phyloP scores from a whole-genome alignment of 2,888 invertebrate species.

The Catotricha subobsoleta region DNA sequence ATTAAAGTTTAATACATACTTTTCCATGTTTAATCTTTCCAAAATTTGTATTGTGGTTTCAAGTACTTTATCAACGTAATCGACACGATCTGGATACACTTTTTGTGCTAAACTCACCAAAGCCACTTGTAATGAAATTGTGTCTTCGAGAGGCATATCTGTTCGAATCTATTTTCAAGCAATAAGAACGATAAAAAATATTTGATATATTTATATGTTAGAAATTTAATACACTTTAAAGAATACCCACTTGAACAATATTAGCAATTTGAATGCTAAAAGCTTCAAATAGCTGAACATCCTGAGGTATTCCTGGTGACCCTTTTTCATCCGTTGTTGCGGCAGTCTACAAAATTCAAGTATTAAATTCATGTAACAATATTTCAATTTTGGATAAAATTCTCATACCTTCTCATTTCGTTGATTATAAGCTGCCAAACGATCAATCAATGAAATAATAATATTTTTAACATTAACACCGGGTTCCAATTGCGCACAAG shows the following conservation, averaged over 20 bases:
- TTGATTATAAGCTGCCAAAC: constrained; percentile 70
- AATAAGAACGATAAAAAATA: constrained; percentile 7
- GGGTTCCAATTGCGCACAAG: constrained; percentile 88
- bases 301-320: constrained; percentile 51
- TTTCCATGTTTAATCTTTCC: constrained; percentile 67
- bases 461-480: constrained; percentile 97
- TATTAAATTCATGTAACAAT: constrained; percentile 1
- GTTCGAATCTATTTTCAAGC: constrained; percentile 52
- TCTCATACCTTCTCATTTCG: constrained; percentile 38
- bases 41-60: constrained; percentile 82
- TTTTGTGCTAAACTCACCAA: constrained; percentile 87
- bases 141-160: constrained; percentile 92
- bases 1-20: constrained; percentile 32
- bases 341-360: constrained; percentile 13
- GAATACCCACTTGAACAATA: constrained; percentile 66
- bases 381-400: background rate
- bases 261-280: constrained; percentile 95
- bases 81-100: constrained; percentile 86
- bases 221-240: too few relatives aligned
- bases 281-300: constrained; percentile 91
- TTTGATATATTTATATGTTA: too few relatives aligned
- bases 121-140: constrained; percentile 86
- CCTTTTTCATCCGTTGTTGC: constrained; percentile 28
- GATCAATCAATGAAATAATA: constrained; percentile 88
- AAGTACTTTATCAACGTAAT: constrained; percentile 89